Evolutionary conservation across 1,140 invertebrate genomes (phyloP), one percentile per base, ranked within the genome.

Genomic region (Drosophila ohnishii): DNA sequence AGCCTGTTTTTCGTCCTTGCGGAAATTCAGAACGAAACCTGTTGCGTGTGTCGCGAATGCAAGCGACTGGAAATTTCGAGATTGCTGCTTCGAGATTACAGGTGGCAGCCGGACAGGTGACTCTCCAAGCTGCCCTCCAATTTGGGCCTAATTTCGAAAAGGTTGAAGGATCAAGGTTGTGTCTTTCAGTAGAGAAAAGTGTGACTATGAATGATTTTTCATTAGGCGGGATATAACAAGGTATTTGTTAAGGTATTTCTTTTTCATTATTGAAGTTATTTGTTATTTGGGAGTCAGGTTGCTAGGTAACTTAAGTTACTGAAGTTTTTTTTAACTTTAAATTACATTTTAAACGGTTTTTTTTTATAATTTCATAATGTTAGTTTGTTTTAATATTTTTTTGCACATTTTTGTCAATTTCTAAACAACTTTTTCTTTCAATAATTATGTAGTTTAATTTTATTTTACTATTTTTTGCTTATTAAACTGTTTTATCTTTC

Each of bases 21-120:
- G 32, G 32, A 53, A 53, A 35, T 37, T 25, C 51, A 55, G 51
- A 19, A 22, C 51, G 34, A 37, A 14, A 55, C 51, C 51, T 55
- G 51, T 55, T 55, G 51, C 51, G 13, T 55, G 3, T 37, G 51
- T 37, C 50, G 32, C 32, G 50, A 13, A 53, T 35, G 32, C 44
- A 9, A 5, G 25, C 25, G 25, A 28, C 5, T n/a, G 32, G 14
- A 19, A 55, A 9, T 14, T 14, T 22, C 7, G 11, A 22, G 32
- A 22, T 34, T 5, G 25, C 8, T 8, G 9, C 9, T 37, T 37
- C 19, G 19, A 39, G 51, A 55, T 55, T 55, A 37, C 34, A 55
- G 51, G 51, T 55, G 51, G 34, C 51, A 37, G 32, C 2, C 32
- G 28, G 28, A 30, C 47, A 48, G 25, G 47, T 4, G 1, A 51